Conservation (phyloP, 2,113 vertebrate species). For the Scomber scombrus region DNA sequence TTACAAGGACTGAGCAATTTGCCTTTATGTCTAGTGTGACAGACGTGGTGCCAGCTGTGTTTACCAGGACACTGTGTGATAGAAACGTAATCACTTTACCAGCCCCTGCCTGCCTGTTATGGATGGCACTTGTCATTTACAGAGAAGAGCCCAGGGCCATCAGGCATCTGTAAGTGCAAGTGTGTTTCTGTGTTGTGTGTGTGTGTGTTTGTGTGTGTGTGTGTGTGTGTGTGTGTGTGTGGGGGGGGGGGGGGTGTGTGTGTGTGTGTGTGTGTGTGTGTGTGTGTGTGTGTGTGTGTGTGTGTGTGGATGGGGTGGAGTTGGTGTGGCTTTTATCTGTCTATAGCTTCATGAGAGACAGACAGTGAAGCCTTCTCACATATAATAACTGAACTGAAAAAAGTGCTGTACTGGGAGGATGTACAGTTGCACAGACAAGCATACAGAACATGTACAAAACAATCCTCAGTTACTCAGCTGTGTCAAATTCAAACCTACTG, state of each 20-base stretch:
- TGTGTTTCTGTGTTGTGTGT: constrained; percentile 21
- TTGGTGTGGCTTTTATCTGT: constrained; percentile 31
- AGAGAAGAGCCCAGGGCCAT: constrained; percentile 72
- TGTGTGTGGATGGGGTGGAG: neutral
- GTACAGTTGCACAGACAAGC: constrained; percentile 7
- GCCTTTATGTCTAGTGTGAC: constrained; percentile 53
- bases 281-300: neutral
- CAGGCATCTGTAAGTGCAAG: constrained; percentile 61
- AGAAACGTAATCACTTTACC: constrained; percentile 82
- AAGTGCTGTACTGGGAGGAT: neutral
- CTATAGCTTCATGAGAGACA: constrained; percentile 1
- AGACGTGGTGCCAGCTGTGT: constrained; percentile 78
- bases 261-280: constrained; percentile 24
- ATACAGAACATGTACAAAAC: neutral
- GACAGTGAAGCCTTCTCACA: constrained; percentile 25
- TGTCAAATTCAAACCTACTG: neutral
- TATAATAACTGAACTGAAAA: constrained; percentile 28
- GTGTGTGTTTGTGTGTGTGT: constrained; percentile 29
- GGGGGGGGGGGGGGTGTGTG: too few relatives aligned
- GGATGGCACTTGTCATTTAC: constrained; percentile 84
- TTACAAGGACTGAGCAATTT: constrained; percentile 63
- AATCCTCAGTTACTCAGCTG: neutral
- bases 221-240: too few relatives aligned
- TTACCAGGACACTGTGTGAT: constrained; percentile 75
- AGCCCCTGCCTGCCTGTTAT: constrained; percentile 75